Base-by-base conservation (phyloP, 1,140 invertebrate species). In the Lasaia peninsularis region DNA sequence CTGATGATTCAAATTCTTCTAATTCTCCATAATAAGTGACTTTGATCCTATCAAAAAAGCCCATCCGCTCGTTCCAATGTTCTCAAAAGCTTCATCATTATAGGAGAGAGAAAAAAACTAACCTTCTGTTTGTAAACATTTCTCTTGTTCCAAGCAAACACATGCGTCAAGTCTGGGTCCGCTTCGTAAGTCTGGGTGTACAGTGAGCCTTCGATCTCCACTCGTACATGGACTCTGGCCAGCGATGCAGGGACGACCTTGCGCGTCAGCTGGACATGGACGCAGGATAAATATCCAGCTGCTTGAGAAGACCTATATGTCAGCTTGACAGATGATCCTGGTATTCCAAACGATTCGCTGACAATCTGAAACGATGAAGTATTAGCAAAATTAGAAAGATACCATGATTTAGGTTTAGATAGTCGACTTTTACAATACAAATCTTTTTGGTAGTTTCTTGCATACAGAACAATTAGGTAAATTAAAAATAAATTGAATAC, bases 111-210 rank as follows among this genome's bases (percentile, higher is more conserved):
- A 24, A 24, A 24, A 24, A 24, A 2, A 28, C 37, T 48, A 63
- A 88, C 85, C 89, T 98, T 98, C 88, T 99, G 98, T 75, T 97
- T 96, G 86, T 99, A 99, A 18, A 98, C 97, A 85, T 99, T 99
- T 54, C 96, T 90, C 79, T 98, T 98, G 82, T 98, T 97, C 98
- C 98, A 99, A 0, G 97, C 95, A 80, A 98, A 99, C 0, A 96
- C 97, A 84, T 98, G 97, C 37, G 95, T 97, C 24, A 99, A 90
- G 78, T 98, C 96, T 0, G 97, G 95, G 85, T 99, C 97, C 0
- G 98, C 97, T 83, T 99, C 98, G 80, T 99, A 98, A 1, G 94
- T 95, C 85, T 96, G 96, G 6, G 96, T 94, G 79, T 97, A 95
- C 10, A 97, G 90, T 1, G 96, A 96, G 1, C 98, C 98, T 85